These are phyloP conservation scores for Sapajus apella DNA, from an alignment of 2,113 vertebrate genomes.

Conservation along the genomic window DNA sequence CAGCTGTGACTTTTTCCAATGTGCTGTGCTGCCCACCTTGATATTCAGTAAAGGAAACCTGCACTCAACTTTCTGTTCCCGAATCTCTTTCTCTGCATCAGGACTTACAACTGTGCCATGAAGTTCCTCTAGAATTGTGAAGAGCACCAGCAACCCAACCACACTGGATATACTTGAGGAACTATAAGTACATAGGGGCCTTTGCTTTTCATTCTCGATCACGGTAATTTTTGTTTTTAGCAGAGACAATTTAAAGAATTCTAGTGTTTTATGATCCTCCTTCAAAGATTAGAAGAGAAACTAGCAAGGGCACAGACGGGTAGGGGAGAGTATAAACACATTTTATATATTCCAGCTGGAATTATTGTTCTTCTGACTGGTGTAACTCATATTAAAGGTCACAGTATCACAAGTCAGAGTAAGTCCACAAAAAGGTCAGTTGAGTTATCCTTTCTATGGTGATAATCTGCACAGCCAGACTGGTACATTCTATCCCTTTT, in stretches of 20 bases:
- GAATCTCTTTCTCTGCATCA: background rate
- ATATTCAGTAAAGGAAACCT: background rate
- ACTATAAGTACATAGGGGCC: background rate
- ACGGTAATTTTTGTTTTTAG: background rate
- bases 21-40: background rate
- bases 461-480: background rate
- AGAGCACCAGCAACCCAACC: background rate
- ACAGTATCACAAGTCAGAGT: background rate
- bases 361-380: background rate
- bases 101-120: accelerated
- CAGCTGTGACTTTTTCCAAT: background rate
- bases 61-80: background rate
- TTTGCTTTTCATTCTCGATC: background rate
- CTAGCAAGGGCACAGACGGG: background rate
- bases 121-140: background rate
- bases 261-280: background rate
- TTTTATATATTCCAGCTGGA: background rate
- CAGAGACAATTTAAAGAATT: background rate
- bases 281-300: background rate
- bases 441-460: background rate
- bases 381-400: background rate
- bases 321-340: background rate
- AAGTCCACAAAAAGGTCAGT: background rate
- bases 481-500: background rate
- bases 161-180: background rate